phyloP scores from a whole-genome alignment of 2,888 invertebrate species.

The Bruchidius siliquastri region DNA sequence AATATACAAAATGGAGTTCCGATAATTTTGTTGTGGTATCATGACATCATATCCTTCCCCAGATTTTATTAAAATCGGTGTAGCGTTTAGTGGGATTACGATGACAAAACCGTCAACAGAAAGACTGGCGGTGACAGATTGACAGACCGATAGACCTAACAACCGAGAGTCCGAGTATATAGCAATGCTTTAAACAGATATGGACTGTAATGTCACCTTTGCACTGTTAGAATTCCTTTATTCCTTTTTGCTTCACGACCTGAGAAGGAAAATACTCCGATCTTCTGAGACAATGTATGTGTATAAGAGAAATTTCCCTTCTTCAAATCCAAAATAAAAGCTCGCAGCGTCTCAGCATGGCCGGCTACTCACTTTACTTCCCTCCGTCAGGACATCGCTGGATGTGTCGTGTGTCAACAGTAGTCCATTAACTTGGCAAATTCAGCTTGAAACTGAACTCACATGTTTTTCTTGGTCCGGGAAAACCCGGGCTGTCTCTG shows the following conservation, averaged over 20 bases:
- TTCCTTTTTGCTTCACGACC: neutral
- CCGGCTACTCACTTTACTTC: neutral
- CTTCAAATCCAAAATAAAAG: neutral
- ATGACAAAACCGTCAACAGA: too few species aligned
- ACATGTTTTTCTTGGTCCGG: neutral
- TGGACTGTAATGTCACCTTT: too few species aligned
- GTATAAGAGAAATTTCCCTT: neutral
- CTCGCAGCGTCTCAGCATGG: neutral
- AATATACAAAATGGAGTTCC: too few species aligned
- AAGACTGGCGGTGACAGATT: too few species aligned
- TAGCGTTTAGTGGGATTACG: too few species aligned
- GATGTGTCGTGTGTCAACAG: neutral
- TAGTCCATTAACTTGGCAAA: neutral
- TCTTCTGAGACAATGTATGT: neutral
- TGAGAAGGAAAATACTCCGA: neutral
- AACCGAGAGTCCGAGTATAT: too few species aligned
- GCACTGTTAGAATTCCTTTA: too few species aligned
- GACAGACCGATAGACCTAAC: too few species aligned
- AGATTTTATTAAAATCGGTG: too few species aligned
- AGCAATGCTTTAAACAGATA: too few species aligned
- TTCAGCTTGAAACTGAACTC: neutral
- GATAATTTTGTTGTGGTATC: too few species aligned
- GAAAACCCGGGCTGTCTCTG: neutral
- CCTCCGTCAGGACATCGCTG: neutral
- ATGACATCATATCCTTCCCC: too few species aligned